Base-by-base conservation (phyloP, 2,888 invertebrate species). In the Harpalus rufipes region DNA sequence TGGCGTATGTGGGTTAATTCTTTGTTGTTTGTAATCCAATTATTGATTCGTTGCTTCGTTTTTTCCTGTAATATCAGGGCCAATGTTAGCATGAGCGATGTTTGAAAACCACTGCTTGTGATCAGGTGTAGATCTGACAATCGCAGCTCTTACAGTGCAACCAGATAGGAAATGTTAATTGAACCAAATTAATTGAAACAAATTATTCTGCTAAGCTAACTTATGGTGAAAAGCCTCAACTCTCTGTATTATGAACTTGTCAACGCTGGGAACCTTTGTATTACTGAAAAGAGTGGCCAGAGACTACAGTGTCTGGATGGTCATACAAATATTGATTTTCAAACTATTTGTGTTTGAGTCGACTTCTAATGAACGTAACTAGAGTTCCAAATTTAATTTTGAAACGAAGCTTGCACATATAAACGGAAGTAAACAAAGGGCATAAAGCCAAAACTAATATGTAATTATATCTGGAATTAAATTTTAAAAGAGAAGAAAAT, bases 101-200 rank as follows among this genome's bases (percentile, higher is more conserved):
- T 4, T 32, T 32, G 32, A 32, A 32, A 32, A 32, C 32, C 56
- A 8, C 41, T 16, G 8, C 65, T 16, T 12, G 18, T 21, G 25
- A 18, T 21, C 74, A 74, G 74, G 74, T 74, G 74, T 6, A 51
- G 76, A 16, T 25, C 14, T 25, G 56, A 56, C 78, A 32, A 16
- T 14, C 59, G 61, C 39, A 61, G 39, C 79, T 79, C 59, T 6
- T 32, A 32, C 59, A 79, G 25, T 7, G 56, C 16, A 32, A 32
- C 61, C 59, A 83, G 41, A 32, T 82, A 83, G 59, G 76, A 83
- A 76, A 83, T 61, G 44, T 76, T 83, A 83, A 83, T 83, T 83
- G 61, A 76, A 61, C 74, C 59, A 82, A 82, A 82, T 82, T 82
- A 82, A 82, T 82, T 82, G 72, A 41, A 82, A 83, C 76, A 76